Evolutionary conservation across 1,140 invertebrate species (phyloP), one percentile per base, ranked within the genome.

Genomic region (Diprion similis): DNA sequence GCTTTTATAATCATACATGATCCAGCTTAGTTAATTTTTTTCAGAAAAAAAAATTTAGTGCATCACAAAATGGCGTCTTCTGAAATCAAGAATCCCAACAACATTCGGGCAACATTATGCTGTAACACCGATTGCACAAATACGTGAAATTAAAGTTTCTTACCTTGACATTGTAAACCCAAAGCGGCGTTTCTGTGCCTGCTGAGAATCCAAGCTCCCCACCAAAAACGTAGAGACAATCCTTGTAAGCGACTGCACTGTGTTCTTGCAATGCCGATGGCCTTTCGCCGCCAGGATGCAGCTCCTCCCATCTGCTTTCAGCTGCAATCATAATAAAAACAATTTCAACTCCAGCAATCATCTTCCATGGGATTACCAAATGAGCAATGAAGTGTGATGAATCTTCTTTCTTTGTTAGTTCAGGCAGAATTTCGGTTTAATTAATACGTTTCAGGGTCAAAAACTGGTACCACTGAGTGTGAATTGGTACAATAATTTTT

Each of bases 251-350:
- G 9, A 96, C 93, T 59, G 95, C 92, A 15, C 93, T 93, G 87
- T 97, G 95, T 82, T 96, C 95, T 85, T 97, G 95, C 66, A 97
- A 89, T 68, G 92, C 91, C 4, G 94, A 94, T 59, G 95, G 94
- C 46, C 90, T 89, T 70, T 94, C 93, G 3, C 94, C 95, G 46
- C 86, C 86, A 7, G 92, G 90, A 83, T 92, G 90, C 77, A 94
- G 81, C 78, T 92, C 90, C 82, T 94, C 91, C 93, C 93, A 95
- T 76, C 87, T 89, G 46, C 92, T 91, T 48, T 90, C 91, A 18
- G 90, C 93, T 94, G 84, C 10, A 87, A 89, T 81, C 78, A 74
- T 70, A 45, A 47, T 70, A 19, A 68, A 68, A 68, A 68, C 13
- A 68, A 68, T 24, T 1, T 37, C 11, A 15, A 15, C 13, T 68